A percentile compares a stretch with the other conserved stretches of the same genome.
These are phyloP conservation scores for Peromyscus californicus DNA, from an alignment of 2,113 vertebrate species.

Conservation along the genomic window DNA sequence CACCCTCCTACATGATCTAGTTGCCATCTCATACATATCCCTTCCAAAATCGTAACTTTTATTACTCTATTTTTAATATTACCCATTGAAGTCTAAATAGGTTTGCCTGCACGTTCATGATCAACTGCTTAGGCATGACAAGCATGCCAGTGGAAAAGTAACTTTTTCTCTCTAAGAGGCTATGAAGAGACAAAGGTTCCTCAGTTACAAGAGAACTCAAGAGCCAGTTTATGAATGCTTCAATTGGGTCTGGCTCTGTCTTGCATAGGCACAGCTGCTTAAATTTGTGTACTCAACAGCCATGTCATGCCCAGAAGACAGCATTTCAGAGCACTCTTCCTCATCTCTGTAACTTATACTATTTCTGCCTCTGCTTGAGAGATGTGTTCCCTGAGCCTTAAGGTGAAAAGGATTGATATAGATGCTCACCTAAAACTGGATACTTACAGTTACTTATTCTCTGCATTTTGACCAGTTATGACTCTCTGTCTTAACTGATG, in stretches of 20 bases:
- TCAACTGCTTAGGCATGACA: background rate
- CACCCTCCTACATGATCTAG: background rate
- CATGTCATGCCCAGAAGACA: background rate
- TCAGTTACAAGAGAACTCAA: rapidly evolving
- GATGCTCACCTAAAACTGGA: background rate
- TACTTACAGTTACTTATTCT: background rate
- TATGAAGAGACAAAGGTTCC: background rate
- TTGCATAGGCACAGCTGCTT: background rate
- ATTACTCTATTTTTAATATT: background rate
- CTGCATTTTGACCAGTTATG: background rate
- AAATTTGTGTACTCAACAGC: background rate
- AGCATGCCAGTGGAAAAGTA: background rate
- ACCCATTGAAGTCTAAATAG: too few relatives aligned
- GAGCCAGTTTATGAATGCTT: too few relatives aligned
- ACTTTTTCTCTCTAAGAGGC: background rate
- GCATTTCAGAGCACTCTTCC: background rate
- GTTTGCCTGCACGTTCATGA: background rate
- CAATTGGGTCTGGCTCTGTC: background rate
- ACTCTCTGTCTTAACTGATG: background rate
- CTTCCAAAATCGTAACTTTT: background rate
- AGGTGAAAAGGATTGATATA: background rate
- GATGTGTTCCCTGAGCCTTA: background rate
- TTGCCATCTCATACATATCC: background rate
- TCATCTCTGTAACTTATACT: background rate
- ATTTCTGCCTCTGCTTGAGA: background rate